Base-by-base conservation (phyloP, 2,113 vertebrate species). In the Anas platyrhynchos region DNA sequence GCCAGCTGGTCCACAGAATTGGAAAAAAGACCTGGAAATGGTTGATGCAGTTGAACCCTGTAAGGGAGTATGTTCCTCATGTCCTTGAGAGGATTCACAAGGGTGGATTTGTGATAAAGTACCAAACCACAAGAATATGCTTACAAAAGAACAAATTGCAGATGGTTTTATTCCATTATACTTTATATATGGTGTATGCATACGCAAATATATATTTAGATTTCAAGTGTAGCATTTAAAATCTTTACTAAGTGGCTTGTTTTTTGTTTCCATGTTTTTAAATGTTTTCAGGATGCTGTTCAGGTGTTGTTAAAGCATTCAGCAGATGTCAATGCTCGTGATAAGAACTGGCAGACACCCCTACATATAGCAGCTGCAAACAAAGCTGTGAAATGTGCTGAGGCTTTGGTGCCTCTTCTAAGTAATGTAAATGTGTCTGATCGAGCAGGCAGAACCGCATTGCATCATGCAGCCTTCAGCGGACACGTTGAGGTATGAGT, bases 271-370 rank as follows among this genome's bases (percentile, higher is more conserved):
- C 10, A 48, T 22, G 46, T 90, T 75, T 94, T 43, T 48, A 3
- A 93, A 66, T 82, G 36, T 94, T 92, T 97, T 73, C 96, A 99
- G 99, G 99, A 99, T 96, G 99, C 99, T 38, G 99, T 99, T 95
- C 99, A 99, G 98, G 98, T 99, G 96, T 98, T 99, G 96, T 96
- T 99, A 96, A 99, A 99, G 93, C 99, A 99, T 98, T 99, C 99
- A 52, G 99, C 99, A 1, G 99, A 99, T 85, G 99, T 99, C 72
- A 99, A 99, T 71, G 99, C 99, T 68, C 98, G 99, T 93, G 99
- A 99, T 94, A 99, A 99, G 98, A 99, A 99, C 94, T 99, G 99
- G 99, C 99, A 99, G 98, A 99, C 99, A 32, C 99, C 99, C 21
- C 97, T 99, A 67, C 99, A 99, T 95, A 99, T 99, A 88, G 99